A percentile compares a stretch with the other conserved stretches of the same genome.
Conservation (phyloP, 1,140 invertebrate species). For the Radopholus similis region DNA sequence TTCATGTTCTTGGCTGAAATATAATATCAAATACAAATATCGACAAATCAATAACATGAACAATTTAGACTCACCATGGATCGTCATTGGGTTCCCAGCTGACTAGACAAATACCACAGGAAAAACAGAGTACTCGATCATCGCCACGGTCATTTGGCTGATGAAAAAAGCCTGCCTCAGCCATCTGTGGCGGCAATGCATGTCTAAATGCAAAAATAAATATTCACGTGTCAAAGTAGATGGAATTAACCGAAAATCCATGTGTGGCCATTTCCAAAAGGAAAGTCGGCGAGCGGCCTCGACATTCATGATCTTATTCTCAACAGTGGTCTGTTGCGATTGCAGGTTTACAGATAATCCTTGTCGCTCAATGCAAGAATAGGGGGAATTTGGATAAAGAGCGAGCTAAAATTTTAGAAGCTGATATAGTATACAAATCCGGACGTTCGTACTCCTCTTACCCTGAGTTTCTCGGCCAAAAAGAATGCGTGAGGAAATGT, state of each 20-base stretch:
- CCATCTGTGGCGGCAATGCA: constrained; percentile 89
- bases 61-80: constrained; percentile 68
- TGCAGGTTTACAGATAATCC: not conserved
- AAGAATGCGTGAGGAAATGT: constrained; percentile 10
- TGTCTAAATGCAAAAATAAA: constrained; percentile 67
- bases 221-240: not conserved
- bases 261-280: constrained; percentile 18
- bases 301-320: not conserved
- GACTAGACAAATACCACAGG: constrained; percentile 83
- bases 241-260: constrained; percentile 1
- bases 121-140: constrained; percentile 89
- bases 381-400: constrained; percentile 12
- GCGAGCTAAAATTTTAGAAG: constrained; percentile 5
- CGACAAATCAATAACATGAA: not conserved
- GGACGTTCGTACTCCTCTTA: too few relatives aligned
- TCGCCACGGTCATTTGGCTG: constrained; percentile 81
- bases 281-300: constrained; percentile 14
- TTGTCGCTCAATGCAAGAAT: not conserved
- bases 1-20: constrained; percentile 22
- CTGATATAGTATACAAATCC: not conserved
- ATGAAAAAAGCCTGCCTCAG: constrained; percentile 89
- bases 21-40: not conserved
- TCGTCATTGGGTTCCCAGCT: constrained; percentile 94
- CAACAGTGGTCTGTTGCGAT: constrained; percentile 9
- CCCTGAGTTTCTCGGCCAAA: constrained; percentile 12